Evolutionary conservation across 2,797 vertebrate species (phyloP), one percentile per base, ranked within the genome.

Genomic region (Sebastiscus tertius): DNA sequence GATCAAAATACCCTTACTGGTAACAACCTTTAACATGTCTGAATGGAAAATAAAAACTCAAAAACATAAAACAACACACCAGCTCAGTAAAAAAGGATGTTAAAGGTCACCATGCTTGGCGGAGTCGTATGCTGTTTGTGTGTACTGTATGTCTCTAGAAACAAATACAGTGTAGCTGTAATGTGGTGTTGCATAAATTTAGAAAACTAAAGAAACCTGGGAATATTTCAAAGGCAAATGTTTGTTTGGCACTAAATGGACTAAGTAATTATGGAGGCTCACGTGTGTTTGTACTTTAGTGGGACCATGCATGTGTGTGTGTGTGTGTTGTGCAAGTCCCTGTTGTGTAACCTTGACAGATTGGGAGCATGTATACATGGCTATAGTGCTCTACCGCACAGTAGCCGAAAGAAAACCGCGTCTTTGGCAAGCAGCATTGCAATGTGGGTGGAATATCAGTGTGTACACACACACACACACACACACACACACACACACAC

Each of bases 301-400:
- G 12, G 56, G 66, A 54, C 75, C 42, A 24, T 31, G 55, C 31
- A 75, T 67, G 66, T 71, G 62, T 33, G 0, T n/a, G n/a, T 33
- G 31, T 18, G 22, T 79, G 78, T 75, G 49, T 72, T 84, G 46
- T 34, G 16, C 29, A 64, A 75, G 67, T 79, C 63, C 81, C 66
- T 77, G 69, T 86, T 89, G 81, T 81, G 69, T 82, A 89, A 88
- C 72, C 46, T 70, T 91, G 92, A 92, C 90, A 91, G 86, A 88
- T 87, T 89, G 76, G 83, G 84, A 85, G 80, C 89, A 88, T 81
- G 78, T 75, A 67, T 76, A 85, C 59, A 78, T 69, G 56, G 59
- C 77, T 79, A 73, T 67, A 77, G 62, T 52, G 60, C 55, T 82
- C 36, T 59, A n/a, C 67, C 62, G 75, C 83, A 83, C 29, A 62